Conservation (phyloP, 2,888 invertebrate genomes). For the Dolomedes plantarius region DNA sequence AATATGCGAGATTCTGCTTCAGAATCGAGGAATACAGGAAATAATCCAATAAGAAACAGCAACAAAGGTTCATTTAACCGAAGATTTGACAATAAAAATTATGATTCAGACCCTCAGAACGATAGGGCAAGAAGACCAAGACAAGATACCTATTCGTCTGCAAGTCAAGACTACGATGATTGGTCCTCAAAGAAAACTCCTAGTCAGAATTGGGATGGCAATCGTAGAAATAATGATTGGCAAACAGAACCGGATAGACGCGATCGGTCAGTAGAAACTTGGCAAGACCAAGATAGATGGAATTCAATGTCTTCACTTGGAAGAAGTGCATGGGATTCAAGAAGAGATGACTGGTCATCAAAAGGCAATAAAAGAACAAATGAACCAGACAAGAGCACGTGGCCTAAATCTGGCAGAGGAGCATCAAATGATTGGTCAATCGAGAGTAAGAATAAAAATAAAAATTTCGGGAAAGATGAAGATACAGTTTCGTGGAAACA, state of each 20-base stretch:
- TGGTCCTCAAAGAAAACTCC: background rate
- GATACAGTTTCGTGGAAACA: background rate
- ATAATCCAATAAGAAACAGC: background rate
- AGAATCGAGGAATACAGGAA: background rate
- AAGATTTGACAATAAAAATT: too few relatives aligned
- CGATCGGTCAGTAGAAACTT: background rate
- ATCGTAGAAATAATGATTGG: background rate
- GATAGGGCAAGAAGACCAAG: background rate
- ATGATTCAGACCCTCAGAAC: background rate
- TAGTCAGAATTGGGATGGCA: background rate
- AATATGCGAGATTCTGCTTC: background rate
- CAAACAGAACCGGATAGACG: background rate
- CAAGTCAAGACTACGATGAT: background rate
- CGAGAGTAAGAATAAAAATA: background rate
- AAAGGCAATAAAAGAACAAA: background rate
- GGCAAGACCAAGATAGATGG: background rate
- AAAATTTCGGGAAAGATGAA: too few relatives aligned
- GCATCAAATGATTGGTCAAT: slow-evolving; percentile 15
- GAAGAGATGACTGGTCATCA: background rate
- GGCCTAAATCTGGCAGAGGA: background rate
- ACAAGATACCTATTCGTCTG: background rate
- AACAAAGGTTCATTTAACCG: too few relatives aligned
- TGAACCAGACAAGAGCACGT: too few relatives aligned
- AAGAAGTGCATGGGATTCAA: background rate
- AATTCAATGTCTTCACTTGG: background rate